phyloP scores from a whole-genome alignment of 2,113 vertebrate species.

The Chaenocephalus aceratus region DNA sequence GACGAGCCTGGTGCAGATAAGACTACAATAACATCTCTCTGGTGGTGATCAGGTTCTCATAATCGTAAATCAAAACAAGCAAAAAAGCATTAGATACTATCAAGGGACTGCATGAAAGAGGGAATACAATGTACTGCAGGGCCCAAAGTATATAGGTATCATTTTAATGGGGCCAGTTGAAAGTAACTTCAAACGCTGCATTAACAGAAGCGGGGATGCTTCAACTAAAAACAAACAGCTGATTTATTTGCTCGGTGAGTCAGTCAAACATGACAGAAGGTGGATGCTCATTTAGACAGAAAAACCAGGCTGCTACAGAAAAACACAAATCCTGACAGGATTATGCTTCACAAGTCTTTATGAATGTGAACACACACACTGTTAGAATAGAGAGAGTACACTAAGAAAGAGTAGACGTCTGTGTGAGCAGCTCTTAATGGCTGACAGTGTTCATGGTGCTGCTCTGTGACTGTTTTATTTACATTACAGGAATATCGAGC shows the following conservation, averaged over 20 bases:
- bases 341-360: conserved; percentile 22
- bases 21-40: conserved; percentile 16
- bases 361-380: conserved; percentile 26
- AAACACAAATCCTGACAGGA: conserved; percentile 23
- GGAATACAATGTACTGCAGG: conserved; percentile 12
- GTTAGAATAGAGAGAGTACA: background rate
- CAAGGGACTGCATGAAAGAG: conserved; percentile 1
- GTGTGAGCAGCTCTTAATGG: conserved; percentile 45
- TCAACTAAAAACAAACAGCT: conserved; percentile 17
- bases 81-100: background rate
- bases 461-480: conserved; percentile 57
- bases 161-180: background rate
- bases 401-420: conserved; percentile 17
- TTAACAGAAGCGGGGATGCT: background rate
- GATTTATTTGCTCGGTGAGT: conserved; percentile 28
- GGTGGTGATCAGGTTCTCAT: conserved; percentile 1
- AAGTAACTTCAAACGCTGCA: conserved; percentile 3
- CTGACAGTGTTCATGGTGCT: conserved; percentile 26
- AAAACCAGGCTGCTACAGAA: background rate
- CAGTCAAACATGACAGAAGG: conserved; percentile 20
- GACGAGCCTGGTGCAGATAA: conserved; percentile 18
- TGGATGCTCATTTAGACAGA: conserved; percentile 29
- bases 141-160: background rate
- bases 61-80: conserved; percentile 19
- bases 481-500: conserved; percentile 44